Base-by-base conservation (phyloP, 2,113 vertebrate genomes). In the Boulengeromyrus knoepffleri region DNA sequence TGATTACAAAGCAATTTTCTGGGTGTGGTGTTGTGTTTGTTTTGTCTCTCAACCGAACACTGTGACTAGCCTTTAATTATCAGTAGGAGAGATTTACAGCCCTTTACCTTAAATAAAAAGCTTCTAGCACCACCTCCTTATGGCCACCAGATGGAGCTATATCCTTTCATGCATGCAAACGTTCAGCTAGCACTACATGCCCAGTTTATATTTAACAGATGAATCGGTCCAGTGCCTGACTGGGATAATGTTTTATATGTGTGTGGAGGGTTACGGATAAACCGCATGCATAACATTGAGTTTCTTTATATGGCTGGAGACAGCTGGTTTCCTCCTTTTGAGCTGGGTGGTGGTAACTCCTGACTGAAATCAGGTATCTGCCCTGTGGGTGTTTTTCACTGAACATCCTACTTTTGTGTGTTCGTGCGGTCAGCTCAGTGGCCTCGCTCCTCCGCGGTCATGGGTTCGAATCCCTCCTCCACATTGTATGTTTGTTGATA, bases 111-210 rank as follows among this genome's bases (percentile, higher is more conserved):
- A 42, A 36, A 56, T 19, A 5, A 53, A 36, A 58, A 36, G 21
- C 12, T 1, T 19, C 9, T n/a, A 70, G 12, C 39, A n/a, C 42
- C 42, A 1, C 13, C 5, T 9, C 27, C 27, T 27, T 42, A 0
- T 27, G 2, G 52, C 89, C 89, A 84, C 77, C 53, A 42, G 88
- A 49, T 89, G 88, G 74, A 5, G 74, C 19, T 89, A 27, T 31
- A 83, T 10, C 74, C 27, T 89, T 89, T 5, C 12, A n/a, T n/a
- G 66, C 15, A 50, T 2, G 19, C 31, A 66, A 0, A 5, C 42
- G 3, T 62, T 24, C 56, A n/a, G 56, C 24, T 3, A 3, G 2
- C 19, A 0, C n/a, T 27, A 27, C n/a, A 27, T 66, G 0, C n/a
- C 62, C 62, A 31, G n/a, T 70, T 13, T 13, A 31, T 70, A 70